These are phyloP conservation scores for Pantherophis alleghaniensis DNA, from an alignment of 2,797 vertebrate species.

Conservation along the genomic window DNA sequence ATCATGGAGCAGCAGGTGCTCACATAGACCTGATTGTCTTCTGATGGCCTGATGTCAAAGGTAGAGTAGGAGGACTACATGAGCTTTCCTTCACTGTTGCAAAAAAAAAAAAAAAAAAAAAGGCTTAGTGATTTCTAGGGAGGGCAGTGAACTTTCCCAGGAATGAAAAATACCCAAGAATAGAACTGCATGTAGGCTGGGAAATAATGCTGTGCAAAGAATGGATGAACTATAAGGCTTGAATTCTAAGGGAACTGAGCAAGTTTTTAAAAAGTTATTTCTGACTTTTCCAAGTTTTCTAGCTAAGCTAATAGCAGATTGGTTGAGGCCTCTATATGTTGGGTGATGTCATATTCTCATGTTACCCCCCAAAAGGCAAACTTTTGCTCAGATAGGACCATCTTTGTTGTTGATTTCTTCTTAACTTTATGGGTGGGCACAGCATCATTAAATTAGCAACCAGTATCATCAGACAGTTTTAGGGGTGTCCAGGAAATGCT, in stretches of 20 bases:
- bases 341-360: not conserved
- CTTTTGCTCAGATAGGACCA: not conserved
- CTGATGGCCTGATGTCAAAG: constrained; percentile 28
- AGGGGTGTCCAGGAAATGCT: not conserved
- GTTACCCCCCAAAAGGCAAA: not conserved
- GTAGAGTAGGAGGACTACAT: constrained; percentile 11
- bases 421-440: not conserved
- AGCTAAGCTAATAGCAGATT: not conserved
- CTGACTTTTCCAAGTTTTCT: not conserved
- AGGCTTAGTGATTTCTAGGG: constrained; percentile 7
- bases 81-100: constrained; percentile 5
- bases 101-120: constrained; percentile 8
- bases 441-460: not conserved
- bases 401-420: not conserved
- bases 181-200: constrained; percentile 23
- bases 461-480: not conserved
- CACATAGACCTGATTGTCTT: constrained; percentile 19
- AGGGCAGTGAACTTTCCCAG: constrained; percentile 30
- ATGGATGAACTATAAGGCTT: constrained; percentile 2
- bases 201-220: constrained; percentile 21
- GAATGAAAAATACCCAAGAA: constrained; percentile 28
- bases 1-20: constrained; percentile 20
- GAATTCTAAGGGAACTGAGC: not conserved
- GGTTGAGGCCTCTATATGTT: not conserved
- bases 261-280: not conserved